Evolutionary conservation across 2,797 vertebrate species (phyloP).

Genomic region (Fundulus diaphanus): DNA sequence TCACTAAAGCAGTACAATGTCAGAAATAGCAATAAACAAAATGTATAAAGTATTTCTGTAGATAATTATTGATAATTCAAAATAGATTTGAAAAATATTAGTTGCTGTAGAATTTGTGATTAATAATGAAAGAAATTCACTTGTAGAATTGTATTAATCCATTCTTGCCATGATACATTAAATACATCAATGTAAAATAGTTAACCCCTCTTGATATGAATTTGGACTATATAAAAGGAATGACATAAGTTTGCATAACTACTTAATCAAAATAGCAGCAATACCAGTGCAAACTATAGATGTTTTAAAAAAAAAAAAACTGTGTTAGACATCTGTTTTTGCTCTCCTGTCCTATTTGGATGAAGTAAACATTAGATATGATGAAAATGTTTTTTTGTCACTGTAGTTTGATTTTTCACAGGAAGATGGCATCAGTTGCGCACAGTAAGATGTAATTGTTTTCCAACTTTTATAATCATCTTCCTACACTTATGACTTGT

Average conservation of each 20-base stretch:
- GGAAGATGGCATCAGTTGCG: not conserved
- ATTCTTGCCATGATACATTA: not conserved
- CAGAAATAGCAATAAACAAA: not conserved
- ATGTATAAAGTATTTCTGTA: not conserved
- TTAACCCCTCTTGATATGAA: not conserved
- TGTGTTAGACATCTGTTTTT: not conserved
- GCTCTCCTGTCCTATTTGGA: not conserved
- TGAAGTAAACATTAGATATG: not conserved
- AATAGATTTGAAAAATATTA: not conserved
- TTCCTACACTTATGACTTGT: not conserved
- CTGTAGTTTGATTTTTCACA: not conserved
- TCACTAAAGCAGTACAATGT: not conserved
- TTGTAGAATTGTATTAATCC: not conserved
- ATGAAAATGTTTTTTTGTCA: not conserved
- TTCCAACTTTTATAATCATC: not conserved
- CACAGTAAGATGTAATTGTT: not conserved
- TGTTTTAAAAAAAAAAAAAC: not conserved
- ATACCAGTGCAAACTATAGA: not conserved
- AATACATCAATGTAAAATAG: not conserved
- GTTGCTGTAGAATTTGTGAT: not conserved
- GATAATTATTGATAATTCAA: too few relatives aligned
- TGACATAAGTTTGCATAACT: not conserved
- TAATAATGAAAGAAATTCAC: not conserved
- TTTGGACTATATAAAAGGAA: conserved; percentile 5
- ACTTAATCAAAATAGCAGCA: not conserved